Evolutionary conservation across 2,797 vertebrate genomes (phyloP).

Genomic region (Australoheros facetus): DNA sequence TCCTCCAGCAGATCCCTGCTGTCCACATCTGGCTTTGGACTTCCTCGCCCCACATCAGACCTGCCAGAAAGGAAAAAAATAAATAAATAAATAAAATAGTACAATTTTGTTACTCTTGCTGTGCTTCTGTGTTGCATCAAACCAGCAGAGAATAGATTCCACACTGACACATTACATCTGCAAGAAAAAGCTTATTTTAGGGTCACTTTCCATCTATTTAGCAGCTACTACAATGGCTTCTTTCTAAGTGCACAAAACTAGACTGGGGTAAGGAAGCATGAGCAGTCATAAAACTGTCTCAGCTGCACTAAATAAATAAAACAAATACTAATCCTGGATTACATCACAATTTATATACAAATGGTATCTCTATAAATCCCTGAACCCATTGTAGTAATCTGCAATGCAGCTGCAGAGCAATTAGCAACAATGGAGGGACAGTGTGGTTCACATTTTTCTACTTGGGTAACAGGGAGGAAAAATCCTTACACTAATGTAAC

Average conservation of each 20-base stretch:
- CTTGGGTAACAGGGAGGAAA: not conserved
- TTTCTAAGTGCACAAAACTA: not conserved
- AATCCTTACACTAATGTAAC: not conserved
- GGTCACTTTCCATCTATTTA: not conserved
- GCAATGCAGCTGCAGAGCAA: not conserved
- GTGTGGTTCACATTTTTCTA: not conserved
- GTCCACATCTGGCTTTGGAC: conserved; percentile 92
- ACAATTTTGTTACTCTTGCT: not conserved
- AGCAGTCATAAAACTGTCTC: no score
- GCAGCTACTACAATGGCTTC: not conserved
- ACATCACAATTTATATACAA: not conserved
- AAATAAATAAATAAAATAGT: not conserved
- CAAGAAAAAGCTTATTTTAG: conserved; percentile 1
- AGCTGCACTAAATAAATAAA: not conserved
- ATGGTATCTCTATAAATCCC: not conserved
- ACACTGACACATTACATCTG: not conserved
- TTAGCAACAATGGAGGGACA: not conserved
- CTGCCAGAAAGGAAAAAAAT: conserved; percentile 76
- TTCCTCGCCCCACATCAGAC: conserved; percentile 89
- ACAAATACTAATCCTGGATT: not conserved
- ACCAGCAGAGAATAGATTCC: not conserved
- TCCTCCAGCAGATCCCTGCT: conserved; percentile 84
- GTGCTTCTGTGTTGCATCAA: not conserved
- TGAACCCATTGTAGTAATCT: not conserved
- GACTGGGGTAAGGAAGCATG: not conserved